Conservation (phyloP, 2,888 invertebrate species). For the Hipparchia semele region DNA sequence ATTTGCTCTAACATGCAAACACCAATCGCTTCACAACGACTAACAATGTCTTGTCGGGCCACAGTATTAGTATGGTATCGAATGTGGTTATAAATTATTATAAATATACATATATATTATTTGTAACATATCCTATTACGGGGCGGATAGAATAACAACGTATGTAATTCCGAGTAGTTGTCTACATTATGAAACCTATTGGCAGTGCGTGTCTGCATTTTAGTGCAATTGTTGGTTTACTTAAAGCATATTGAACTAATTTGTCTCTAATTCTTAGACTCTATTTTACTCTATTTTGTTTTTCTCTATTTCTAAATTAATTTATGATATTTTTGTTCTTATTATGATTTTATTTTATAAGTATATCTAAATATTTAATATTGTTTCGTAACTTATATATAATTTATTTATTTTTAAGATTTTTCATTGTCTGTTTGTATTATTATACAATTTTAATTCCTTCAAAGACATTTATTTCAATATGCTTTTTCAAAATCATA, state of each 20-base stretch:
- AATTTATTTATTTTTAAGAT: not conserved
- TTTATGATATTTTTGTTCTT: not conserved
- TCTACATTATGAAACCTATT: slow-evolving; percentile 57
- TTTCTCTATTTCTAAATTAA: not conserved
- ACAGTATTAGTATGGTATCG: slow-evolving; percentile 79
- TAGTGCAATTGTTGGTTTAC: slow-evolving; percentile 78
- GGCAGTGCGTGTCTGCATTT: slow-evolving; percentile 84
- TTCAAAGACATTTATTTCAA: slow-evolving; percentile 68
- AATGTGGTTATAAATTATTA: slow-evolving; percentile 78
- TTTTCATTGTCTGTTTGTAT: slow-evolving; percentile 19
- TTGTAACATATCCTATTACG: slow-evolving; percentile 75
- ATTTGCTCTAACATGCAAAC: slow-evolving; percentile 84
- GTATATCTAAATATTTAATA: not conserved
- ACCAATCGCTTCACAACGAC: slow-evolving; percentile 83
- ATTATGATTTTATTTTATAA: not conserved
- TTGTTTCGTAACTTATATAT: not conserved
- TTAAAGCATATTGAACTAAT: slow-evolving; percentile 79
- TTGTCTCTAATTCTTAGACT: slow-evolving; percentile 47
- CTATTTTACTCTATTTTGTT: not conserved
- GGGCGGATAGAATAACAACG: slow-evolving; percentile 63
- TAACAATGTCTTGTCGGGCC: slow-evolving; percentile 81
- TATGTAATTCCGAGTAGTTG: slow-evolving; percentile 53
- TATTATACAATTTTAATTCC: slow-evolving; percentile 26
- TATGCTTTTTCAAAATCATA: slow-evolving; percentile 75
- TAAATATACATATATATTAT: slow-evolving; percentile 58